Conservation (phyloP, 2,888 invertebrate genomes). For the Melinaea marsaeus region DNA sequence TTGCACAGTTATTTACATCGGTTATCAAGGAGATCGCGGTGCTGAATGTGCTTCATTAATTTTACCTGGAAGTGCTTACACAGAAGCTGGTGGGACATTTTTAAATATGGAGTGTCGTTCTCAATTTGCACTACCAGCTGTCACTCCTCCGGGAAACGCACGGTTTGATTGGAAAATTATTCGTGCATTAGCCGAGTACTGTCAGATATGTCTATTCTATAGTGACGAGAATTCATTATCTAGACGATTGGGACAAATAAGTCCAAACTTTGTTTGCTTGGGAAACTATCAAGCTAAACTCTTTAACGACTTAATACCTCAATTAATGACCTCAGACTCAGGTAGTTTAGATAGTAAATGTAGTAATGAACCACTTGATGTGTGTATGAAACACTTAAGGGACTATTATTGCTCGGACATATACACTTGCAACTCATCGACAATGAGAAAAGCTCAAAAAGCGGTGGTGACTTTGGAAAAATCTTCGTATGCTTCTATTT, state of each 20-base stretch:
- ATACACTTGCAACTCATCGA: conserved; percentile 60
- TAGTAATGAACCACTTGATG: conserved; percentile 32
- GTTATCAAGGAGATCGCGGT: conserved; percentile 97
- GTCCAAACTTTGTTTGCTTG: conserved; percentile 54
- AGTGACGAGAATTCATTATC: conserved; percentile 46
- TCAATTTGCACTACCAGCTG: conserved; percentile 91
- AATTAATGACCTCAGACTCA: conserved; percentile 30
- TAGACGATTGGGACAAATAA: conserved; percentile 54
- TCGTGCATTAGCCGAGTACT: conserved; percentile 61
- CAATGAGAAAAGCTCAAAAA: conserved; percentile 58
- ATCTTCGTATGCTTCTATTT: conserved; percentile 42
- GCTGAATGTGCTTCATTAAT: conserved; percentile 93
- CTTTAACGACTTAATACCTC: conserved; percentile 40
- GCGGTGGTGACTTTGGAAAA: conserved; percentile 43
- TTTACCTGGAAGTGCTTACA: conserved; percentile 97
- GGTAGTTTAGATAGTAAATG: conserved; percentile 6
- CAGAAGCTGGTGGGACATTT: conserved; percentile 95
- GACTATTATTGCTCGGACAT: conserved; percentile 67
- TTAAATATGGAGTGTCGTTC: conserved; percentile 98
- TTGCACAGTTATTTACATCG: conserved; percentile 90
- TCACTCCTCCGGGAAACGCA: conserved; percentile 94
- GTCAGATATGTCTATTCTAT: conserved; percentile 49
- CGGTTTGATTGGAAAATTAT: conserved; percentile 99
- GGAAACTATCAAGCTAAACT: conserved; percentile 52
- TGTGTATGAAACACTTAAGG: conserved; percentile 50